Percentiles rank a stretch among this genome's conserved stretches.
Conservation (phyloP, 1,140 invertebrate genomes). For the Dendroctonus ponderosae region DNA sequence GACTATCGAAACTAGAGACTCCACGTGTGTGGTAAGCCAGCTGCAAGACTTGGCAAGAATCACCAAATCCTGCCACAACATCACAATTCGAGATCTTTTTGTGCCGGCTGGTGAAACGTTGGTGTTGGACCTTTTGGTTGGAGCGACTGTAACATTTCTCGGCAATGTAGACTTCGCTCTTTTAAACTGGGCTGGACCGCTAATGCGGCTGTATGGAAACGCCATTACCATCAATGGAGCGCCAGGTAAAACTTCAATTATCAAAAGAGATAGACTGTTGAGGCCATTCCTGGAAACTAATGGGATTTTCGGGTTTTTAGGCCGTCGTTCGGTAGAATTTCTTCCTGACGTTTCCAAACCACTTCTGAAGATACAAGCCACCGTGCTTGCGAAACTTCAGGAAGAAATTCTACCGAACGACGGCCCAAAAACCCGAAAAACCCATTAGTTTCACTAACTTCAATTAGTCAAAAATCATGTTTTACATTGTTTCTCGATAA, state of each 20-base stretch:
- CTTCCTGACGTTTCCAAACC: no score
- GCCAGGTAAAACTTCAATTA: neutral
- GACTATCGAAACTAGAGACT: no score
- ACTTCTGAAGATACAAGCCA: no score
- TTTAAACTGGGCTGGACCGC: constrained; percentile 28
- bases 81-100: constrained; percentile 20
- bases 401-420: no score
- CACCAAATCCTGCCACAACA: constrained; percentile 15
- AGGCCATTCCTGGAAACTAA: no score
- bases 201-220: constrained; percentile 22
- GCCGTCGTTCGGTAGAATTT: no score
- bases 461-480: no score
- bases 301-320: no score
- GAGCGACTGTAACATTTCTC: constrained; percentile 24
- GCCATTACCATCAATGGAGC: constrained; percentile 17
- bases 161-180: constrained; percentile 27
- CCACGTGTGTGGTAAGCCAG: constrained; percentile 1
- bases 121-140: constrained; percentile 6
- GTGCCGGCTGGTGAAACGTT: constrained; percentile 29
- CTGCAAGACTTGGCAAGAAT: constrained; percentile 11
- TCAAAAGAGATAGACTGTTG: no score
- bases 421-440: no score
- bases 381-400: no score
- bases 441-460: no score
- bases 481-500: neutral